phyloP scores from a whole-genome alignment of 1,140 invertebrate genomes.

The Sycophaga agraensis region DNA sequence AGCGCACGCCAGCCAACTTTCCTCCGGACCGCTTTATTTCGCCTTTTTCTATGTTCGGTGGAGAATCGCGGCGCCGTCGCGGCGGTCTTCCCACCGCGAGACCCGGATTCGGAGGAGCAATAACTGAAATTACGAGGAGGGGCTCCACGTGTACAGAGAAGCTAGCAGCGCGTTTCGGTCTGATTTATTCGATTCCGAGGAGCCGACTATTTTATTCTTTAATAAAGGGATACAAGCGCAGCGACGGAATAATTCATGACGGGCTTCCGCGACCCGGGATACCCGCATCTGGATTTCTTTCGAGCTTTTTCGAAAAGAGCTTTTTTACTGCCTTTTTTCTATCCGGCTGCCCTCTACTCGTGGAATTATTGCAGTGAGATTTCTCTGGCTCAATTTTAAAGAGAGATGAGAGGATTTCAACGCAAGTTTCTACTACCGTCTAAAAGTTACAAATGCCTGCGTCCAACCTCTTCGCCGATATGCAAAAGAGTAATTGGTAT shows the following conservation, averaged over 20 bases:
- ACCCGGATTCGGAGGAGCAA: conserved; percentile 2
- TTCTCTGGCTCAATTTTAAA: too few relatives aligned
- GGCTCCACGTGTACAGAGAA: not conserved
- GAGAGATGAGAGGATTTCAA: too few relatives aligned
- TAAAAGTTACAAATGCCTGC: too few relatives aligned
- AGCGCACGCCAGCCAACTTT: not conserved
- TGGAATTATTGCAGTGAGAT: too few relatives aligned
- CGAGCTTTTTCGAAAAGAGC: not conserved
- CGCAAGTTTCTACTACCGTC: too few relatives aligned
- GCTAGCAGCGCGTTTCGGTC: not conserved
- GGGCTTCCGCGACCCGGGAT: too few relatives aligned
- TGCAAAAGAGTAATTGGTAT: too few relatives aligned
- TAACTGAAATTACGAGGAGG: conserved; percentile 6
- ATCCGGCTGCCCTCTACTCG: too few relatives aligned
- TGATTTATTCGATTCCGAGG: conserved; percentile 14
- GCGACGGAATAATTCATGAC: not conserved
- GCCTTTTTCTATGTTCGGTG: not conserved
- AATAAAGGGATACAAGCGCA: not conserved
- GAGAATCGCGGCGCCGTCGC: not conserved
- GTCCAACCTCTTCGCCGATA: too few relatives aligned
- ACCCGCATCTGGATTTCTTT: not conserved
- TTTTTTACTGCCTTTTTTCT: too few relatives aligned
- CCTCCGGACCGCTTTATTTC: not conserved
- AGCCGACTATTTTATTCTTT: conserved; percentile 15
- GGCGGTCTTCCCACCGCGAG: not conserved